Base-by-base conservation (phyloP, 2,113 vertebrate genomes). In the Zosterops pallidus region DNA sequence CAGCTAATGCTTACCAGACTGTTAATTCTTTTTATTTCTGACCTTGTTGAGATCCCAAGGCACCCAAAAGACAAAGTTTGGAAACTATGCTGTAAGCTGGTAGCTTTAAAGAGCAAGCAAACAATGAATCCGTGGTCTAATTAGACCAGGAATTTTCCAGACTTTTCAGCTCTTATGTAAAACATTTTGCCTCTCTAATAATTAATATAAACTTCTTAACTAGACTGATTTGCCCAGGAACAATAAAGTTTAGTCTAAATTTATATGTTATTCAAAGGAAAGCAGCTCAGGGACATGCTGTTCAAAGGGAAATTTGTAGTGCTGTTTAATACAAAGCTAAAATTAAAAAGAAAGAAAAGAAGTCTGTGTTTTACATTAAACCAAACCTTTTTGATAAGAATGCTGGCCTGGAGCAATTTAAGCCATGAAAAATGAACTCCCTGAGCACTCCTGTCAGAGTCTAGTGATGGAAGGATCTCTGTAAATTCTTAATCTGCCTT, bases 401-500 rank as follows among this genome's bases (percentile, higher is more conserved):
- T 98, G 97, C 96, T 97, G 94, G 97, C 98, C 97, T 95, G 95
- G 89, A 97, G 96, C 98, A 98, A 98, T 97, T 94, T 98, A 98
- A 98, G 97, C 98, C 97, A 97, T 98, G 98, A 98, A 98, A 98
- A 98, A 98, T 98, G 97, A 98, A 98, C 97, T 97, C 97, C 96
- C 96, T 96, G 94, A 97, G 97, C 96, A 96, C 92, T 98, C 95
- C 97, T 98, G 98, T 98, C 98, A 98, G 98, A 98, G 97, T 95
- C 98, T 97, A 97, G 96, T 98, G 98, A 99, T 98, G 98, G 98
- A 98, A 97, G 97, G 98, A 98, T 98, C 98, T 97, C 97, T 98
- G 98, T 98, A 99, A 99, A 99, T 99, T 99, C 99, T 98, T 98
- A 98, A 98, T 98, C 98, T 98, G 97, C 97, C 96, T 97, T 98